Evolutionary conservation across 1,140 invertebrate genomes (phyloP), one percentile per base, ranked within the genome.

Genomic region (Teleogryllus occipitalis): DNA sequence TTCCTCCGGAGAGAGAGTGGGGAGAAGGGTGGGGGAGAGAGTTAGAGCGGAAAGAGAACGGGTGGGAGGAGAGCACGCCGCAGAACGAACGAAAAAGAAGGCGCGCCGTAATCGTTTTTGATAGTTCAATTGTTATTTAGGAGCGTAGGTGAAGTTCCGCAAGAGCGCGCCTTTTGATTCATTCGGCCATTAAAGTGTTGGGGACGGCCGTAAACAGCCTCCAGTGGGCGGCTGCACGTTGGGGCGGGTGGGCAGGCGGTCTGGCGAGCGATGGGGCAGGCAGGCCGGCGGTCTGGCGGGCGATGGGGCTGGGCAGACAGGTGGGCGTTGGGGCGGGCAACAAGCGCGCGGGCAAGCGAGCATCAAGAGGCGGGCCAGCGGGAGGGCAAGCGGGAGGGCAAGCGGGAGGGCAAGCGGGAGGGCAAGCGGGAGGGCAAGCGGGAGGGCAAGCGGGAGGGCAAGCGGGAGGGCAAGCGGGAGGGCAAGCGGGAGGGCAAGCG

Each of bases 81-180:
- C 18, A 18, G 18, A 7, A 65, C 18, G 54, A 65, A 65, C 54
- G 54, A 65, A 65, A 65, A 65, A 65, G 54, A 65, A 10, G 54
- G 10, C 10, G 54, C 2, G 7, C 0, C 54, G 49, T 65, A 65
- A 65, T 65, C 54, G 54, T 65, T 65, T 39, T 65, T 65, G 54
- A 65, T 65, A 65, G 54, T 65, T 65, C 54, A 65, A 54, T 65
- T 65, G 54, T 65, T 65, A 65, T 65, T 65, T 65, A 65, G 54
- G 54, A 65, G 10, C 54, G 54, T 18, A 10, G 18, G 54, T 14
- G 54, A 10, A 65, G 54, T 10, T 14, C 54, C 18, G 10, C 54
- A 18, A 18, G 18, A 65, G 54, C 54, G 54, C 54, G 18, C 54
- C 18, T 65, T 65, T 65, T 65, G 54, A 65, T 65, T 65, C 54